Evolutionary conservation across 2,888 invertebrate species (phyloP).

Genomic region (Metellina segmentata): DNA sequence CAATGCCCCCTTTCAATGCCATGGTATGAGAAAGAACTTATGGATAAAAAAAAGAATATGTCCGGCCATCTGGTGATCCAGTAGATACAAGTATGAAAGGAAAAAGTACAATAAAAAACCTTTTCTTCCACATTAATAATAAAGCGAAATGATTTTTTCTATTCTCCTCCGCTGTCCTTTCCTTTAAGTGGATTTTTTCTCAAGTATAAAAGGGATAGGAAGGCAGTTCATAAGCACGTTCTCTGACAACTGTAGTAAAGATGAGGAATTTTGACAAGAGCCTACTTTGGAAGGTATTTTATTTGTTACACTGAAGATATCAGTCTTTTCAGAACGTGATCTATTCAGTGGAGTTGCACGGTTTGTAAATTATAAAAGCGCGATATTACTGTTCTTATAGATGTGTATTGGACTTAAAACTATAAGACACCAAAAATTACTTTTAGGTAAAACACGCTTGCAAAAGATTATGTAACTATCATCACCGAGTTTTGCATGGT

Average conservation of each 20-base stretch:
- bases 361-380: slow-evolving; percentile 20
- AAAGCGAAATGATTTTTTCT: slow-evolving; percentile 73
- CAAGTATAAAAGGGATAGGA: slow-evolving; percentile 54
- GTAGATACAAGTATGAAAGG: slow-evolving; percentile 65
- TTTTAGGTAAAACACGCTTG: no score
- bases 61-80: slow-evolving; percentile 72
- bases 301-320: slow-evolving; percentile 61
- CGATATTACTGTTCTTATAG: background rate
- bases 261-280: slow-evolving; percentile 72
- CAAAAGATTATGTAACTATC: no score
- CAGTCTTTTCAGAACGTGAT: slow-evolving; percentile 65
- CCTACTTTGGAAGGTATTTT: slow-evolving; percentile 64
- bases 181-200: slow-evolving; percentile 70
- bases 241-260: slow-evolving; percentile 72
- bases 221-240: slow-evolving; percentile 72
- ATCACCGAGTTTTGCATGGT: no score
- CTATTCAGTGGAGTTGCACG: slow-evolving; percentile 10
- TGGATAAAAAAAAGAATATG: slow-evolving; percentile 54
- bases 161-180: slow-evolving; percentile 57
- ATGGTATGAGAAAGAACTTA: slow-evolving; percentile 62
- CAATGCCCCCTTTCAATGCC: slow-evolving; percentile 68
- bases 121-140: slow-evolving; percentile 72
- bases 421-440: no score
- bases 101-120: slow-evolving; percentile 56
- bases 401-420: no score